Conservation (phyloP, 2,113 vertebrate genomes). For the Rallus limicola region DNA sequence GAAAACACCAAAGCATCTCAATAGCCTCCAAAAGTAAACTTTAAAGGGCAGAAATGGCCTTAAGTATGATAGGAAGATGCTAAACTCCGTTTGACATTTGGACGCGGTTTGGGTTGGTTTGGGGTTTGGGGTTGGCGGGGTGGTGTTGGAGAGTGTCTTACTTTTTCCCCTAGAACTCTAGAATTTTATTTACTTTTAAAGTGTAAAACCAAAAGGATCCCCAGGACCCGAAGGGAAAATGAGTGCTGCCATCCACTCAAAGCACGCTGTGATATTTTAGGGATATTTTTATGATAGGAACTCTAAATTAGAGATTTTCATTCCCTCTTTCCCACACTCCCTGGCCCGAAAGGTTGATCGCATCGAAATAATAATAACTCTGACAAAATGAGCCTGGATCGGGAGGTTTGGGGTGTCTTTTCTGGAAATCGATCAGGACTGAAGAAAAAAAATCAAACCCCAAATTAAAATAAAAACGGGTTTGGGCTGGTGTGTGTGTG, state of each 20-base stretch:
- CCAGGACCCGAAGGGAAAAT: neutral
- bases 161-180: neutral
- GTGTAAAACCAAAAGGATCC: neutral
- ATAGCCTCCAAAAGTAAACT: conserved; percentile 83
- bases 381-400: neutral
- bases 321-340: neutral
- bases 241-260: neutral
- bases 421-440: neutral
- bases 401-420: neutral
- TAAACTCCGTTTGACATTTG: conserved; percentile 11
- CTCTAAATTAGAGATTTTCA: neutral
- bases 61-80: conserved; percentile 48
- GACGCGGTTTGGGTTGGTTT: neutral
- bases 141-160: too few relatives aligned
- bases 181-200: neutral
- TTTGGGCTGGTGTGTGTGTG: neutral
- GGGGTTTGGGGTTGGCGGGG: neutral
- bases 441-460: too few relatives aligned
- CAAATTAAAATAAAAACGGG: neutral
- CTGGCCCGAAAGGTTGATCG: neutral
- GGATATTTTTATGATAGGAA: neutral
- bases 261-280: neutral
- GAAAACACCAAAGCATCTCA: conserved; percentile 81
- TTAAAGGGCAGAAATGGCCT: conserved; percentile 69
- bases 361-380: neutral